Evolutionary conservation across 2,888 invertebrate species (phyloP).

Genomic region (Mechanitis mazaeus): DNA sequence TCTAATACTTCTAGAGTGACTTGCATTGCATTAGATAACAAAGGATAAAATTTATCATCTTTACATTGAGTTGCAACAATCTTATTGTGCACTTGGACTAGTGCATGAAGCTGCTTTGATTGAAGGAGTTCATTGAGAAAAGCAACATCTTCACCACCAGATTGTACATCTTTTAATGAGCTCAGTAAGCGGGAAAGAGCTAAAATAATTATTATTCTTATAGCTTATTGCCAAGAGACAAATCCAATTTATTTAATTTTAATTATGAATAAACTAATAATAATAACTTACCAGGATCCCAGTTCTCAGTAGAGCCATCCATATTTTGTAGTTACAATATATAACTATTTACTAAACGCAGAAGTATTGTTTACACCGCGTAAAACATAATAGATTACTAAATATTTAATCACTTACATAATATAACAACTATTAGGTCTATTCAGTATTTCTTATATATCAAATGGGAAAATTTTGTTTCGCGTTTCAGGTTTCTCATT

Average conservation of each 20-base stretch:
- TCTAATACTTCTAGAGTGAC: conserved; percentile 88
- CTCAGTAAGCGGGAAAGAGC: conserved; percentile 87
- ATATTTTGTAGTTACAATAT: conserved; percentile 24
- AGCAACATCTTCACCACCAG: conserved; percentile 89
- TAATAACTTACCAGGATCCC: conserved; percentile 60
- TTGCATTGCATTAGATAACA: conserved; percentile 90
- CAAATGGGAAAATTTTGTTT: background rate
- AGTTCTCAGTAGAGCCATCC: conserved; percentile 48
- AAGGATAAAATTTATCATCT: conserved; percentile 89
- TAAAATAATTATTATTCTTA: conserved; percentile 51
- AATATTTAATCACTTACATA: conserved; percentile 6
- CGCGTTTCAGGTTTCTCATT: background rate
- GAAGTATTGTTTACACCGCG: conserved; percentile 1
- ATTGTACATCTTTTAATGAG: conserved; percentile 88
- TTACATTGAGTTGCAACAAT: conserved; percentile 88
- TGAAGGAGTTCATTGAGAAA: conserved; percentile 90
- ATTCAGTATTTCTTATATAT: background rate
- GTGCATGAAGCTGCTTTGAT: conserved; percentile 91
- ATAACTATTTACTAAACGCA: background rate
- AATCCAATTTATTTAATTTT: background rate
- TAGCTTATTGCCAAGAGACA: background rate
- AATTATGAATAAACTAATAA: background rate
- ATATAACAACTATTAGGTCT: background rate
- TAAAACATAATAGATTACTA: conserved; percentile 2
- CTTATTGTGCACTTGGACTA: conserved; percentile 94